Base-by-base conservation (phyloP, 2,113 vertebrate genomes). In the Perca flavescens region DNA sequence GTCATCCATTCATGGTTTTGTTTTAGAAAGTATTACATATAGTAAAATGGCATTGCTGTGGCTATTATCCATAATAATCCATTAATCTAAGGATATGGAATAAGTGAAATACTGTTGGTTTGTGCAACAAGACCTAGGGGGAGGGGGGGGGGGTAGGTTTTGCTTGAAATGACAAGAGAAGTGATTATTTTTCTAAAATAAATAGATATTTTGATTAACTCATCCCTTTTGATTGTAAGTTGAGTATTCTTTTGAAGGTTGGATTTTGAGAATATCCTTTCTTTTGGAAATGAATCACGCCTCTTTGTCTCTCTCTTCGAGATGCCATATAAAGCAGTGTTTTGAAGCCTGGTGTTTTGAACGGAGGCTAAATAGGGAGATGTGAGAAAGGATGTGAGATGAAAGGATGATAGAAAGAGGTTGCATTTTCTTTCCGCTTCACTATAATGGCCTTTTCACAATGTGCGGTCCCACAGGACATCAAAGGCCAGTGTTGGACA, bases 401-500 rank as follows among this genome's bases (percentile, higher is more conserved):
- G 86, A 92, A 91, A 89, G 82, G 84, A 83, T 72, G 82, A 74
- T 57, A 81, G 81, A 80, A 82, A 64, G 60, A 58, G 76, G 82
- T 65, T 83, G 77, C 71, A 22, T 78, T 85, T 90, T 84, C 53
- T 73, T 69, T 78, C 77, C 31, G 21, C 71, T 86, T 43, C 34
- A 75, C 70, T 76, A 74, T 87, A 88, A 92, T 83, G 88, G 80
- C 79, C 73, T 91, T 85, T 91, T 93, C 68, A 83, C 60, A 82
- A 89, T 85, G 75, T 83, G 86, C 88, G 84, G 82, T 52, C 87
- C 77, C 85, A 71, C 93, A 99, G 98, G 97, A 99, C 95, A 96
- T 99, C 95, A 99, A 99, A 96, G 96, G 97, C 91, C 98, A 99
- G 94, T 97, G 96, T 91, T 99, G 97, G 98, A 98, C 97, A 70